Base-by-base conservation (phyloP, 2,797 vertebrate genomes). In the Otolemur crassicaudatus region DNA sequence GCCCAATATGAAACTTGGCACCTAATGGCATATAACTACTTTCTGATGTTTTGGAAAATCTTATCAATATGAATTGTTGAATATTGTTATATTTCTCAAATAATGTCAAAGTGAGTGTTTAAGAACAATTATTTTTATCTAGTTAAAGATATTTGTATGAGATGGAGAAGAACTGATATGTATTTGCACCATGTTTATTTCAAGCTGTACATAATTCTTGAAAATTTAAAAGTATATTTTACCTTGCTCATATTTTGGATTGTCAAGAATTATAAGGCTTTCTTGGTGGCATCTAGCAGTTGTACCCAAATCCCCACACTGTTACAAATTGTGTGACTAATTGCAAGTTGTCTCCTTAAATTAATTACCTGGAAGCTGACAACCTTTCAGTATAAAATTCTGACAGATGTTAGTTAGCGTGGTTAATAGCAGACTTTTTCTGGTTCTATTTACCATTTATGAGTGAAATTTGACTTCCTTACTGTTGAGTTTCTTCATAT, bases 301-400 rank as follows among this genome's bases (percentile, higher is more conserved):
- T 87, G 23, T 63, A 82, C 27, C 27, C 34, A 91, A 76, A 95
- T 91, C 58, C 40, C 34, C 7, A 70, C 29, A 77, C 34, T 65
- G 40, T 23, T 91, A 61, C 40, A 85, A 96, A 93, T 34, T 95
- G 22, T 81, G 25, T 94, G 56, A 92, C 72, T 85, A 93, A 94
- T 83, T 84, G 43, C 40, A 88, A 69, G 56, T 91, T 96, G 61
- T 61, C 76, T 84, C 61, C 37, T 91, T 96, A 92, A 94, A 69
- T 95, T 96, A 91, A 94, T 97, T 95, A 96, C 70, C 76, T 91
- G 43, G 56, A 95, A 91, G 40, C 43, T 90, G 49, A 91, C 56
- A 87, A 56, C 34, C 49, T 93, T 96, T 91, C 67, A 92, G 53
- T 49, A 95, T 84, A 82, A 82, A 93, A 95, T 58, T 87, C 40